Base-by-base conservation (phyloP, 2,888 invertebrate species). In the Falcaria lacertinaria region DNA sequence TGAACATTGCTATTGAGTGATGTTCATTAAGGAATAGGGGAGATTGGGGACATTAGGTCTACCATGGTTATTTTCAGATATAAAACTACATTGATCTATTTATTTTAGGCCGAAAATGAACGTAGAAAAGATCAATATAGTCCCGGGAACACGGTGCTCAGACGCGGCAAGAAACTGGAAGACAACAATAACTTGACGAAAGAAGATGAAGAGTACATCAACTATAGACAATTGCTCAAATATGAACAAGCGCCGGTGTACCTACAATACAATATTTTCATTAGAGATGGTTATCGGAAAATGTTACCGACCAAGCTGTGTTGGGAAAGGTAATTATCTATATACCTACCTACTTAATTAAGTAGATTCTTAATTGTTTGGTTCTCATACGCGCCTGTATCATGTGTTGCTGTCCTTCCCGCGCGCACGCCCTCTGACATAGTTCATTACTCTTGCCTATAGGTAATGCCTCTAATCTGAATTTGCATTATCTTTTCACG, bases 261-360 rank as follows among this genome's bases (percentile, higher is more conserved):
- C 80, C 90, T 97, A 44, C 94, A 95, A 76, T 95, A 95, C 66
- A 98, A 98, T 83, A 95, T 95, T 2, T 97, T 90, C 71, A 97
- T 98, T 56, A 90, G 93, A 48, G 91, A 92, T 56, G 98, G 98
- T 8, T 98, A 98, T 76, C 91, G 97, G 65, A 94, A 95, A 62
- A 92, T 94, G 56, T 89, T 97, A 41, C 93, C 94, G 4, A 94
- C 95, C n/a, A 93, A 92, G 74, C 87, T 96, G 60, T 97, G 97
- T 71, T 87, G 97, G 76, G 96, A 96, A 89, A 98, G 96, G 96
- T 96, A 75, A 68, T n/a, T n/a, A n/a, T n/a, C n/a, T n/a, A n/a
- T n/a, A n/a, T n/a, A n/a, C n/a, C n/a, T n/a, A n/a, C n/a, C n/a
- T n/a, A n/a, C n/a, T n/a, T n/a, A n/a, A n/a, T n/a, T n/a, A n/a